Conservation (phyloP, 2,888 invertebrate species). For the Cheilosia vernalis region DNA sequence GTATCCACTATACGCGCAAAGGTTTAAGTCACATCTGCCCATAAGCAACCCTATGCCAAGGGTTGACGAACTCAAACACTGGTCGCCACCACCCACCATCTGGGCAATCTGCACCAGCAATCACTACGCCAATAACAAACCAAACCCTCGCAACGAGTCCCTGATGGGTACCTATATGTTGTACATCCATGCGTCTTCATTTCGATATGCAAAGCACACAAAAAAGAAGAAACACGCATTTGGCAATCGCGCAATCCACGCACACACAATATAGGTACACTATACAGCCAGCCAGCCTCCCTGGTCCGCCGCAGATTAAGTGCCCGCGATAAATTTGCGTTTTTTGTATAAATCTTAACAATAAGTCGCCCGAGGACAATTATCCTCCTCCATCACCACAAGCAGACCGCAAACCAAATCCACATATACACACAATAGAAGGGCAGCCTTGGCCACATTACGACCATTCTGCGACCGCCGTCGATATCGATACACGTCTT, state of each 20-base stretch:
- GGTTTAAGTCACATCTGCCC: no score
- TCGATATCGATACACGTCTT: background rate
- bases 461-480: conserved; percentile 45
- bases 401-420: conserved; percentile 9
- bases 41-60: no score
- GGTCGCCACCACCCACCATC: conserved; percentile 40
- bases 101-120: conserved; percentile 52
- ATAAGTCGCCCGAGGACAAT: conserved; percentile 80
- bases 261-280: conserved; percentile 3
- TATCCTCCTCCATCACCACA: conserved; percentile 61
- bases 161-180: conserved; percentile 11
- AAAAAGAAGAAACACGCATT: background rate
- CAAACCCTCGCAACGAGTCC: conserved; percentile 32
- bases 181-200: conserved; percentile 40
- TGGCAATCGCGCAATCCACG: conserved; percentile 21
- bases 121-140: conserved; percentile 11
- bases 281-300: background rate
- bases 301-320: conserved; percentile 77
- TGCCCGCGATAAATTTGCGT: conserved; percentile 79
- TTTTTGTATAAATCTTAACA: conserved; percentile 79
- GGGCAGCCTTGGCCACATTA: conserved; percentile 61
- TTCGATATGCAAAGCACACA: conserved; percentile 57
- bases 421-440: conserved; percentile 37
- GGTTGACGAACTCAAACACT: conserved; percentile 32
- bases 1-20: no score